Evolutionary conservation across 2,888 invertebrate genomes (phyloP), one percentile per base, ranked within the genome.

Genomic region (Argyra leucocephala): DNA sequence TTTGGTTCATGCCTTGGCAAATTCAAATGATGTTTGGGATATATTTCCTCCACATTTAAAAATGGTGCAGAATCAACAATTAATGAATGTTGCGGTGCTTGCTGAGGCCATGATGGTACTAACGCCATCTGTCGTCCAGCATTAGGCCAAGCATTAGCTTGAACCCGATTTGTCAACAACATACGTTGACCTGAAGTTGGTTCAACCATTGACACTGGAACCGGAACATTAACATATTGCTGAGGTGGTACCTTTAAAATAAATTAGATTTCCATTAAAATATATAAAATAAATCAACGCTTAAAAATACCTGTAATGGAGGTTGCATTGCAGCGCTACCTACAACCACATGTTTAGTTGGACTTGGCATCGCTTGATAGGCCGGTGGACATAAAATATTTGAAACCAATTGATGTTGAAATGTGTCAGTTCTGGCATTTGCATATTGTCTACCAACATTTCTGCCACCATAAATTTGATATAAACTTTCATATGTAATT

Each of bases 391-490:
- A 95, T 65, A 96, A 83, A 74, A 96, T 91, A 62, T 95, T 94
- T n/a, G 94, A 93, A 57, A 95, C 93, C 78, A 96, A 85, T 79
- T 94, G 91, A 74, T 93, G 91, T 73, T 91, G 90, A 83, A 95
- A 95, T 61, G 91, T 89, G 77, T 92, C 93, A 0, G 90, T 88
- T 69, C 88, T 82, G 26, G 83, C 83, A 66, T 83, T 78, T 72
- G 83, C 78, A 71, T 89, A 90, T 80, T 86, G 92, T 67, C 87
- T 83, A 70, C 85, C 89, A 69, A 83, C 87, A 74, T 83, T 85
- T 72, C 84, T 83, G 69, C 85, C 83, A 10, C 87, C 87, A 80
- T 91, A 86, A 78, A 84, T 72, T 81, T 83, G 63, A 80, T 83
- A 77, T 78, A 73, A 81, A 77, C 90, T 90, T 75, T 91, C 91